A percentile compares a stretch with the other conserved stretches of the same genome.
Conservation (phyloP, 1,140 invertebrate species). For the Caenorhabditis briggsae region DNA sequence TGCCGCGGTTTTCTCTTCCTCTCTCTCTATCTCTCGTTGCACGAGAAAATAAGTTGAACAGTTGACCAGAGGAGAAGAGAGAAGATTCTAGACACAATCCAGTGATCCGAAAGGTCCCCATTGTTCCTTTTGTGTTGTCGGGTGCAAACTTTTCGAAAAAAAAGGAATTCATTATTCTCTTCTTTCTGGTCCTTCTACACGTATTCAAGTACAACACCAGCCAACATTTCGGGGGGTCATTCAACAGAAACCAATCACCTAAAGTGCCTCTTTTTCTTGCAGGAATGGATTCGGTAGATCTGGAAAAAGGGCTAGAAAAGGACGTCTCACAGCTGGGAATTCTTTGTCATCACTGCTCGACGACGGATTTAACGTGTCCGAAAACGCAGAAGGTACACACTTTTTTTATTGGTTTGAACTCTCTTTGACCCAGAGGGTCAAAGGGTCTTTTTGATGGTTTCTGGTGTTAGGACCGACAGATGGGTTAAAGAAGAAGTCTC, state of each 20-base stretch:
- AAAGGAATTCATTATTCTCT: conserved; percentile 6
- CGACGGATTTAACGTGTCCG: conserved; percentile 56
- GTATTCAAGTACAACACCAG: neutral
- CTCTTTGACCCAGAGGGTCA: neutral
- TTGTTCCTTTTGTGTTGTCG: neutral
- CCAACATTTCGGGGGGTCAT: neutral
- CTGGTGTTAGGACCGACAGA: too few relatives aligned
- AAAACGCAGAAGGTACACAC: conserved; percentile 54
- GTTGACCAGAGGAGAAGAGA: too few relatives aligned
- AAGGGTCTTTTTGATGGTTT: too few relatives aligned
- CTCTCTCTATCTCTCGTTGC: neutral
- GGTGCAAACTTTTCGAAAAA: conserved; percentile 4
- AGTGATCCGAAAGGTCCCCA: conserved; percentile 18
- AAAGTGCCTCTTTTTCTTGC: neutral
- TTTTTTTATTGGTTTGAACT: neutral
- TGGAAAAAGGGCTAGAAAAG: conserved; percentile 35
- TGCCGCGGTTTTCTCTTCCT: too few relatives aligned
- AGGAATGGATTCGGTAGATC: conserved; percentile 19
- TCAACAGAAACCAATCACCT: conserved; percentile 1
- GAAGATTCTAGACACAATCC: neutral
- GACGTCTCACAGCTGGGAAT: conserved; percentile 59
- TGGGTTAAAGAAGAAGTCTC: too few relatives aligned
- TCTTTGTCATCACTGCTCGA: conserved; percentile 59
- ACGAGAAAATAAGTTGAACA: too few relatives aligned
- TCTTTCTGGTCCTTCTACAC: neutral